Percentiles rank a stretch among this genome's conserved stretches.
phyloP scores from a whole-genome alignment of 2,888 invertebrate species.

The Cosmia trapezina region DNA sequence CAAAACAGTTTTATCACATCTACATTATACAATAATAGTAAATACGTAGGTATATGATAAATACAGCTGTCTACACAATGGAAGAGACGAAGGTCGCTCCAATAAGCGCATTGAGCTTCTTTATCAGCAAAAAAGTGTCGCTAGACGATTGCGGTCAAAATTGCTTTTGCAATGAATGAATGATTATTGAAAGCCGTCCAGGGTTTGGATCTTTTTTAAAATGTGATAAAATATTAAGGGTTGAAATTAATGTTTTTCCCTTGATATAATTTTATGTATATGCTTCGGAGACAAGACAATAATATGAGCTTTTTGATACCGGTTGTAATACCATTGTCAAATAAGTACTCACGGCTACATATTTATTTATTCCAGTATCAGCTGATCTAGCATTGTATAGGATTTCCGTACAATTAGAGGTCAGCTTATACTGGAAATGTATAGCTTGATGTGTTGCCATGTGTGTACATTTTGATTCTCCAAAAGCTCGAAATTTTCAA shows the following conservation, averaged over 20 bases:
- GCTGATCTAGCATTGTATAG: too few relatives aligned
- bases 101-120: slow-evolving; percentile 36
- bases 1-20: slow-evolving; percentile 14
- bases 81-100: slow-evolving; percentile 43
- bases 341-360: not conserved
- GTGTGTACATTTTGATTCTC: not conserved
- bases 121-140: slow-evolving; percentile 57
- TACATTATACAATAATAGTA: slow-evolving; percentile 15
- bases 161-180: slow-evolving; percentile 51
- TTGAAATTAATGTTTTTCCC: not conserved
- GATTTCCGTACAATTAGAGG: too few relatives aligned
- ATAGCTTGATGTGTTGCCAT: too few relatives aligned
- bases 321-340: not conserved
- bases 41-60: slow-evolving; percentile 45
- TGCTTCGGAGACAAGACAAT: not conserved
- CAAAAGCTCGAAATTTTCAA: not conserved
- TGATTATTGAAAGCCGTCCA: slow-evolving; percentile 38
- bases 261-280: not conserved
- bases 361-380: too few relatives aligned
- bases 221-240: not conserved
- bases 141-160: slow-evolving; percentile 39
- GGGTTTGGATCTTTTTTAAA: not conserved
- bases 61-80: slow-evolving; percentile 68
- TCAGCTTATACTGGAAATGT: too few relatives aligned
- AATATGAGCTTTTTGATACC: not conserved